Conservation (phyloP, 2,888 invertebrate species). For the Bhutanitis thaidina region DNA sequence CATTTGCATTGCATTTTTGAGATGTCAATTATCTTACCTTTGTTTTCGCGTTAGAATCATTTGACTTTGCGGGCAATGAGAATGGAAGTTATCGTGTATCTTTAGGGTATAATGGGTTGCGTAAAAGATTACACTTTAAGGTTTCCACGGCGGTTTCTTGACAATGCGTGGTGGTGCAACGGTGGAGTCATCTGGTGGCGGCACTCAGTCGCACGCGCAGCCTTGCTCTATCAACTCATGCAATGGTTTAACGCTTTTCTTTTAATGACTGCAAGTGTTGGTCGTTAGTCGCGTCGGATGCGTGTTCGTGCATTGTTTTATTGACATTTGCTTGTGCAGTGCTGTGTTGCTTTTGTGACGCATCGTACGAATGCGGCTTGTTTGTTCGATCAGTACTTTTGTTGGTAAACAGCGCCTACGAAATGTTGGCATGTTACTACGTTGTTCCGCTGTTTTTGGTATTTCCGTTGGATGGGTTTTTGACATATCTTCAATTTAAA, state of each 20-base stretch:
- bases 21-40: conserved; percentile 14
- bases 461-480: conserved; percentile 12
- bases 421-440: neutral
- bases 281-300: conserved; percentile 12
- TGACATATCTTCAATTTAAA: neutral
- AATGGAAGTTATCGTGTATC: conserved; percentile 61
- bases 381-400: conserved; percentile 30
- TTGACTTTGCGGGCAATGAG: conserved; percentile 43
- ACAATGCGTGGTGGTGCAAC: conserved; percentile 74
- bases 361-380: conserved; percentile 33
- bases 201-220: conserved; percentile 63
- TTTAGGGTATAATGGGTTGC: conserved; percentile 68
- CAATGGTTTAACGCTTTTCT: conserved; percentile 41
- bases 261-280: conserved; percentile 23
- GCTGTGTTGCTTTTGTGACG: conserved; percentile 12
- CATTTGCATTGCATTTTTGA: too few species aligned
- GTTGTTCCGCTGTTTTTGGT: neutral
- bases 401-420: conserved; percentile 15
- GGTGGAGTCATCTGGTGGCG: conserved; percentile 47
- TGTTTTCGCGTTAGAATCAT: conserved; percentile 24
- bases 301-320: conserved; percentile 21
- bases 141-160: conserved; percentile 69
- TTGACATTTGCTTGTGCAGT: conserved; percentile 23
- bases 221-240: conserved; percentile 59
- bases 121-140: conserved; percentile 55